These are phyloP conservation scores for Lasiurus cinereus DNA, from an alignment of 2,113 vertebrate species.

Conservation along the genomic window DNA sequence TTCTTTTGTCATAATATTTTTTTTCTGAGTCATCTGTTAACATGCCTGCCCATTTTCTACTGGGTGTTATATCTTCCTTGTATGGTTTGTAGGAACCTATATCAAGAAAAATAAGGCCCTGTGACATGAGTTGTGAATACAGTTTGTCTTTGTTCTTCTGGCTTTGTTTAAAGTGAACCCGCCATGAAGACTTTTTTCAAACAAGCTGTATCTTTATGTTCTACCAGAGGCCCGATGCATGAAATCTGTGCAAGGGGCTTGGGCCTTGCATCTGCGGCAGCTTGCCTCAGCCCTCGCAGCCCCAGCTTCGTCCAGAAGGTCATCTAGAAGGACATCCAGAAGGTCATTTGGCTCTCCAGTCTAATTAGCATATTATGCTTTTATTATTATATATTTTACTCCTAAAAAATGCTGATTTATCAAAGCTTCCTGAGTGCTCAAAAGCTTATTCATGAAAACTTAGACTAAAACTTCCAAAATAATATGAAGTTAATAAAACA, in stretches of 20 bases:
- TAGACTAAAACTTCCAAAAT: constrained; percentile 11
- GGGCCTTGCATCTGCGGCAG: too few species aligned
- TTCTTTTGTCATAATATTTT: background rate
- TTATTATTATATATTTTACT: background rate
- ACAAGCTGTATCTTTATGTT: background rate
- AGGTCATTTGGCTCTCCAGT: too few species aligned
- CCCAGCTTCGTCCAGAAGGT: too few species aligned
- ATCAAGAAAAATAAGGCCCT: background rate
- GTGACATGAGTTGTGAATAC: background rate
- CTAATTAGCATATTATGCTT: too few species aligned
- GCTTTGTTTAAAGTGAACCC: background rate
- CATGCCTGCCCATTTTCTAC: background rate
- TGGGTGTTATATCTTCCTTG: background rate
- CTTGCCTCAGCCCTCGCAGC: too few species aligned
- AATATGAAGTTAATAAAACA: background rate
- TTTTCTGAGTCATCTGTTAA: background rate
- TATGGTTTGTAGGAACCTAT: background rate
- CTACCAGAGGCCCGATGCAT: background rate
- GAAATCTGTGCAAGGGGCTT: too few species aligned
- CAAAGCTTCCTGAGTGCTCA: constrained; percentile 19
- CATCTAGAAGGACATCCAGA: too few species aligned
- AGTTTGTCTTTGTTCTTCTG: background rate
- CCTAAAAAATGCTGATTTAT: background rate
- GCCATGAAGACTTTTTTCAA: background rate
- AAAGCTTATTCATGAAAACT: background rate